Percentiles rank a stretch among this genome's conserved stretches.
Evolutionary conservation across 1,140 invertebrate species (phyloP).

Genomic region (Prorops nasuta): DNA sequence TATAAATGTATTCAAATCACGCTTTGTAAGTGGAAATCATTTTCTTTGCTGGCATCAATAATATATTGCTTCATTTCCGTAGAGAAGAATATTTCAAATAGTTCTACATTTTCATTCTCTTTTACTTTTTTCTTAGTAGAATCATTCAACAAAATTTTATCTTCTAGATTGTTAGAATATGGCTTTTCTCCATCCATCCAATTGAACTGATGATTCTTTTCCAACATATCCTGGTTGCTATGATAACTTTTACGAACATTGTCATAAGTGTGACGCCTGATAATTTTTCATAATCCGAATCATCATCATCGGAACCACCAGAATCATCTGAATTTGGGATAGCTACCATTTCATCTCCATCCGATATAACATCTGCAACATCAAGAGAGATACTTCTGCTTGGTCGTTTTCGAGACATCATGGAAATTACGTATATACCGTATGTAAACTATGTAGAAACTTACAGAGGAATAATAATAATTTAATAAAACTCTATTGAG

Average conservation of each 20-base stretch:
- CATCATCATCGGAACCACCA: conserved; percentile 9
- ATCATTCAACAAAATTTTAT: conserved; percentile 12
- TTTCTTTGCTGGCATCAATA: conserved; percentile 17
- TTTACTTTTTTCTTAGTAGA: conserved; percentile 13
- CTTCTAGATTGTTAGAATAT: conserved; percentile 8
- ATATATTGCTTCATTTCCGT: conserved; percentile 21
- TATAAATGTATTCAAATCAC: conserved; percentile 17
- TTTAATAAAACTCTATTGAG: too few species aligned
- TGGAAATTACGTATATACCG: too few species aligned
- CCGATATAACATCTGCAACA: neutral
- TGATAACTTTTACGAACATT: conserved; percentile 9
- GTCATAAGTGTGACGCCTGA: conserved; percentile 7
- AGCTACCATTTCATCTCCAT: neutral
- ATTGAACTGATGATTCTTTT: conserved; percentile 12
- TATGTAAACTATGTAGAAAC: too few species aligned
- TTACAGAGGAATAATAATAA: too few species aligned
- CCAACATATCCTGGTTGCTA: conserved; percentile 14
- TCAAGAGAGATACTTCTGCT: neutral
- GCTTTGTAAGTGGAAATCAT: conserved; percentile 9
- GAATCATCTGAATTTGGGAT: conserved; percentile 12
- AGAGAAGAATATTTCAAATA: conserved; percentile 23
- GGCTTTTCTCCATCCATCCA: conserved; percentile 16
- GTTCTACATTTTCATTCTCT: conserved; percentile 4
- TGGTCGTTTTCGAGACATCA: neutral
- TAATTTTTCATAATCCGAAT: neutral